Base-by-base conservation (phyloP, 2,113 vertebrate species). In the Nycticryphes semicollaris region DNA sequence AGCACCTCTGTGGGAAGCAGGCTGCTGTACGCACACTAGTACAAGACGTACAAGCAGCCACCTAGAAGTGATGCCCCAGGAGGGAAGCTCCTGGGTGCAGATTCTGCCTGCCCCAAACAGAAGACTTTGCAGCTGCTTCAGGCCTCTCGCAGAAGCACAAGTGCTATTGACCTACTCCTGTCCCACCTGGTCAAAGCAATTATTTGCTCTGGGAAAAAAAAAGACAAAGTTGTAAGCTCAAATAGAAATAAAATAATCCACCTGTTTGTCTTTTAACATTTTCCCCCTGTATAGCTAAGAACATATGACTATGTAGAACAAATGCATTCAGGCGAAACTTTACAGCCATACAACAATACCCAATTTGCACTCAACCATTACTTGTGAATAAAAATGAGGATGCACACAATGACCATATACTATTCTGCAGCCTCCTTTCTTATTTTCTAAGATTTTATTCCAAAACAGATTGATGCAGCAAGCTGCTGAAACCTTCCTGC, bases 1-100 rank as follows among this genome's bases (percentile, higher is more conserved):
- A 62, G n/a, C 23, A 30, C 48, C 31, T 27, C 35, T 3, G 3
- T 19, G 35, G 56, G 62, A 51, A 80, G 28, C 23, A 75, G 48
- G 45, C 33, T 57, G 54, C 33, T 24, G 43, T 16, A 9, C 2
- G 5, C 23, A 10, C 3, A 12, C 33, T 19, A 19, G 48, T 1
- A 31, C 41, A 28, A 37, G 47, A 25, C 0, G 4, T 19, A 43
- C 12, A 0, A 41, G 45, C 21, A 59, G 62, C 30, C 24, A 13
- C 2, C 0, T 5, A 23, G 20, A 19, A 24, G 39, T 22, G 22
- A 54, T 0, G 1, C 6, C 9, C 57, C 21, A 21, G 47, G n/a
- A 54, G 30, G 45, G 48, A 56, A 56, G 31, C 39, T 72, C 25
- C 15, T 28, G 31, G 45, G 15, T 28, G 8, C n/a, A 21, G n/a